Evolutionary conservation across 2,113 vertebrate genomes (phyloP), one percentile per base, ranked within the genome.

Genomic region (Psettodes erumei): DNA sequence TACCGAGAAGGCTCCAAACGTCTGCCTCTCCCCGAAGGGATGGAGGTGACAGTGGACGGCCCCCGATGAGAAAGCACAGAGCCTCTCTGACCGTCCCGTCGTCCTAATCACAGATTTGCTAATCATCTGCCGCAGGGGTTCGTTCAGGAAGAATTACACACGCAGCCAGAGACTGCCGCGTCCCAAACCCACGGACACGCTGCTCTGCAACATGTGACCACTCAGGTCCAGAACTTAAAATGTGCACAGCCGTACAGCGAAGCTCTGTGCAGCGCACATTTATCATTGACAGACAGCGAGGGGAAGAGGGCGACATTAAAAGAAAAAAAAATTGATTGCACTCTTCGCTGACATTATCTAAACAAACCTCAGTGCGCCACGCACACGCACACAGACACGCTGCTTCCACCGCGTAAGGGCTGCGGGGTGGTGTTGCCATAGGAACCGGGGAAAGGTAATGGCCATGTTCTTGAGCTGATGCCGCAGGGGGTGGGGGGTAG

Each of bases 341-440:
- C 51, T 79, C 42, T 4, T 73, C 12, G 21, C 56, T 68, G 77
- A 64, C 75, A 72, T 79, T 70, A 16, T 61, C 76, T 67, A 81
- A 83, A 81, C 74, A 73, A 85, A 81, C 54, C 59, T 43, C 51
- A 37, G 8, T 15, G 7, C 32, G 10, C 32, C 9, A 21, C 50
- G 37, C 54, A 37, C 48, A 59, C 54, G 47, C 37, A 47, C 59
- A 56, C 55, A 59, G 33, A 56, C 65, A 59, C 64, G 63, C 69
- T 58, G 61, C 73, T 65, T 62, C 65, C 64, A 67, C 83, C 81
- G 88, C 83, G 75, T 35, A 60, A 66, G 69, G 75, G 71, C 87
- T 89, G 88, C 87, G 81, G 90, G 89, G 86, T 86, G 83, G 85
- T 84, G 93, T 94, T 94, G 91, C 93, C 92, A 94, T 91, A 89